Percentiles rank a stretch among this genome's conserved stretches.
phyloP scores from a whole-genome alignment of 2,888 invertebrate species.

The Cephus nigrinus region DNA sequence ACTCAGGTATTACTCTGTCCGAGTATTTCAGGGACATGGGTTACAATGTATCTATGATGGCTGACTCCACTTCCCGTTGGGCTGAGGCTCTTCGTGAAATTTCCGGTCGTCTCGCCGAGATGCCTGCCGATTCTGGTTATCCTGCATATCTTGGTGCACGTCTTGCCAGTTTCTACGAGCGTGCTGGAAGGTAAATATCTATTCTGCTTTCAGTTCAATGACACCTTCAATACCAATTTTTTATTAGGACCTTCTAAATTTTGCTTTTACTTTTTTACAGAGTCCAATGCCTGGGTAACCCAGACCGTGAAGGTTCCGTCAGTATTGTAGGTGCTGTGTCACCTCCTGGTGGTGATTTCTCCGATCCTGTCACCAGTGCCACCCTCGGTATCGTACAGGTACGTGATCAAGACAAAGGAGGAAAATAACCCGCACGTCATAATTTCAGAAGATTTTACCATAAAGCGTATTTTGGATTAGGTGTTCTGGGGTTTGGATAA shows the following conservation, averaged over 20 bases:
- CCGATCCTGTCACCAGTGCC: constrained; percentile 99
- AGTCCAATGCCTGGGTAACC: constrained; percentile 97
- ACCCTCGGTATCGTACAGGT: constrained; percentile 96
- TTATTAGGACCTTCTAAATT: background rate
- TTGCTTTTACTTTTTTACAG: constrained; percentile 59
- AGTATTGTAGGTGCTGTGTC: constrained; percentile 99
- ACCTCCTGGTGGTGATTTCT: constrained; percentile 99
- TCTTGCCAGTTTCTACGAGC: constrained; percentile 98
- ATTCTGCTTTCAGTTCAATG: background rate
- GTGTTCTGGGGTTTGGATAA: constrained; percentile 99
- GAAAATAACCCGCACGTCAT: background rate
- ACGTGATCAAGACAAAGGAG: background rate
- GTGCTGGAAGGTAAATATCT: constrained; percentile 79
- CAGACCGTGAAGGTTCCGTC: constrained; percentile 97
- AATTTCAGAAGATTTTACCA: background rate
- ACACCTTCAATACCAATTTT: background rate
- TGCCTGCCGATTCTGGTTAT: constrained; percentile 99
- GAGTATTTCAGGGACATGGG: constrained; percentile 99
- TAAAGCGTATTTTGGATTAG: constrained; percentile 27
- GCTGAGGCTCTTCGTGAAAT: constrained; percentile 99
- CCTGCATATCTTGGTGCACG: constrained; percentile 99
- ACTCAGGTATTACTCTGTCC: constrained; percentile 93
- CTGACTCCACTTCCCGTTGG: constrained; percentile 99
- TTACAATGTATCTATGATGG: constrained; percentile 99
- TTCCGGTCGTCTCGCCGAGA: constrained; percentile 99